Base-by-base conservation (phyloP, 2,113 vertebrate species). In the Glaucidium brasilianum region DNA sequence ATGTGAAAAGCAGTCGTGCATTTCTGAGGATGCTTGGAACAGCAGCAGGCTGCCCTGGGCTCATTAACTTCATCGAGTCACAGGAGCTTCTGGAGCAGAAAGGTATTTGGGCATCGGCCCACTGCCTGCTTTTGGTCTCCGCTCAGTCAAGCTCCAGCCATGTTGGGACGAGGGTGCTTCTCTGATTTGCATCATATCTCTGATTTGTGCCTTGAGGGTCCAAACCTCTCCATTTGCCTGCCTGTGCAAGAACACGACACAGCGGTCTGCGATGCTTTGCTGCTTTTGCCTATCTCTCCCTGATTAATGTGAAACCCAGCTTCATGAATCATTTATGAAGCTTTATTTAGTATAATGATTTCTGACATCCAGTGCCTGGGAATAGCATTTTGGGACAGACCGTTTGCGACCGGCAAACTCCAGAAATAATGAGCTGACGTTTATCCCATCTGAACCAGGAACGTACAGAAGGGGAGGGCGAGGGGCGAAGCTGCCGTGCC, bases 261-360 rank as follows among this genome's bases (percentile, higher is more conserved):
- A 30, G 49, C 5, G 1, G 34, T 15, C 73, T 27, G 55, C 9
- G 9, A 13, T 7, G 63, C 85, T 47, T 83, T 4, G 19, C 89
- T 64, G 81, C 92, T 80, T 76, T 34, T 41, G 78, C 92, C 93
- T 77, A 23, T 90, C 91, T 92, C 87, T 60, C n/a, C 56, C 84
- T 83, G 82, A 94, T 69, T 88, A 94, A 91, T 84, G 81, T 92
- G 91, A 88, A 90, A 84, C 62, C 45, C 85, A 67, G 87, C 30
- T 49, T 71, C 85, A 94, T 96, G 91, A 96, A 96, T 97, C 88
- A 96, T 96, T 91, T 95, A 95, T 74, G 75, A 58, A 35, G 87
- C 93, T 88, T 60, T 96, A 96, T 97, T 97, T 97, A 95, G 97
- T 58, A 66, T 94, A 96, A 97, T 86, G 92, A 77, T 94, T 96